Base-by-base conservation (phyloP, 2,888 invertebrate genomes). In the Lithophane leautieri region DNA sequence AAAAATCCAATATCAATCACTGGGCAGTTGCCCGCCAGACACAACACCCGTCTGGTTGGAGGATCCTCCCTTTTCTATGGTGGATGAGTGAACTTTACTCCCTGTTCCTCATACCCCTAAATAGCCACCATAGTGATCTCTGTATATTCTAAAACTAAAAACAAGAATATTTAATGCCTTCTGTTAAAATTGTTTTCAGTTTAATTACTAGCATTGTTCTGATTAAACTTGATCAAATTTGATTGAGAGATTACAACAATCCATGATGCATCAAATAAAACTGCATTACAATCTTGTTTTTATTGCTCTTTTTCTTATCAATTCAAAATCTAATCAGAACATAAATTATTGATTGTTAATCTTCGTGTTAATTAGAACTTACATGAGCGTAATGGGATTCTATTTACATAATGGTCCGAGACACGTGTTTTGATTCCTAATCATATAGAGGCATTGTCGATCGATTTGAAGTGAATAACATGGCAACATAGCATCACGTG, bases 221-320 rank as follows among this genome's bases (percentile, higher is more conserved):
- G 14, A 47, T 54, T 19, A 40, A n/a, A n/a, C n/a, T n/a, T n/a
- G n/a, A n/a, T n/a, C n/a, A n/a, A n/a, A n/a, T 14, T 47, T 40
- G 40, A 78, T 61, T 19, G 61, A 47, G 28, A 54, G 61, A 68
- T 61, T 34, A 78, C 19, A 4, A 42, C 2, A 50, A 77, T 62
- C 8, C 28, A 40, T 73, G 4, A 54, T 63, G 44, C 19, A 54
- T 28, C 50, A 19, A 70, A 28, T n/a, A 22, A 68, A 54, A 61
- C 28, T 68, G 58, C 63, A 65, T 68, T 65, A 44, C 19, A 52
- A 54, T 54, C 47, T 22, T 12, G 11, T 58, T 19, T 34, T 61
- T 66, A 60, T 42, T 50, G 19, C 11, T 56, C 11, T 50, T 50
- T 50, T 16, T 75, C 65, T 82, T 66, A 82, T 82, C 77, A 25